These are phyloP conservation scores for Psittacus erithacus DNA, from an alignment of 2,113 vertebrate species.

Conservation along the genomic window DNA sequence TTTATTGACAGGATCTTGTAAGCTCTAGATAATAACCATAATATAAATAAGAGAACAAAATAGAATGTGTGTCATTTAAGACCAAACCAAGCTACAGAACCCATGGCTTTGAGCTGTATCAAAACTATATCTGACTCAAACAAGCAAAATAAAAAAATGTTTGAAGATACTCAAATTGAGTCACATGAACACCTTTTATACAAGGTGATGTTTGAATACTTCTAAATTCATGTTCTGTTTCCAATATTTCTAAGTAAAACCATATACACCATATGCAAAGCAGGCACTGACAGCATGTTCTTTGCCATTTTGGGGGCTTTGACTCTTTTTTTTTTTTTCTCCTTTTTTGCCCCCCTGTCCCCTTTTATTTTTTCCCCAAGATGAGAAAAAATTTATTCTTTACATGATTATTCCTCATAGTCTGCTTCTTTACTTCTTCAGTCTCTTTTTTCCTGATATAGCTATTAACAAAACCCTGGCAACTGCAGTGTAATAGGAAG, in stretches of 20 bases:
- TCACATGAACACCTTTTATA: not conserved
- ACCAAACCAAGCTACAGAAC: not conserved
- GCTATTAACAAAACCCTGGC: not conserved
- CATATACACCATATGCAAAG: not conserved
- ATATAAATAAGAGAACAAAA: not conserved
- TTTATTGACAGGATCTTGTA: slow-evolving; percentile 85
- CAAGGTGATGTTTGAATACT: not conserved
- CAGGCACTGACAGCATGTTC: not conserved
- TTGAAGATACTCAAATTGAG: not conserved
- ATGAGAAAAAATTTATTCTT: slow-evolving; percentile 9
- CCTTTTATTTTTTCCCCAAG: not conserved
- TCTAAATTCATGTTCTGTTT: slow-evolving; percentile 26
- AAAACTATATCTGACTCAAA: not conserved
- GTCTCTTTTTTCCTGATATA: not conserved
- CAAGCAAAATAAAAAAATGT: not conserved
- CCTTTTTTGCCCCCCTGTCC: not conserved
- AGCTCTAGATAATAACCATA: slow-evolving; percentile 69
- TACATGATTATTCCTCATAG: not conserved
- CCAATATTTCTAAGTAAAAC: slow-evolving; percentile 36
- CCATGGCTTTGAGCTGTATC: not conserved
- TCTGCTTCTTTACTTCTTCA: not conserved
- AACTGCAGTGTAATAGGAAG: not conserved
- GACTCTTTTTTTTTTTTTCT: not conserved
- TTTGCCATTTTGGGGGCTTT: not conserved
- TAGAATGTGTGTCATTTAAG: not conserved